Base-by-base conservation (phyloP, 1,140 invertebrate genomes). In the Sarcophaga peregrina region DNA sequence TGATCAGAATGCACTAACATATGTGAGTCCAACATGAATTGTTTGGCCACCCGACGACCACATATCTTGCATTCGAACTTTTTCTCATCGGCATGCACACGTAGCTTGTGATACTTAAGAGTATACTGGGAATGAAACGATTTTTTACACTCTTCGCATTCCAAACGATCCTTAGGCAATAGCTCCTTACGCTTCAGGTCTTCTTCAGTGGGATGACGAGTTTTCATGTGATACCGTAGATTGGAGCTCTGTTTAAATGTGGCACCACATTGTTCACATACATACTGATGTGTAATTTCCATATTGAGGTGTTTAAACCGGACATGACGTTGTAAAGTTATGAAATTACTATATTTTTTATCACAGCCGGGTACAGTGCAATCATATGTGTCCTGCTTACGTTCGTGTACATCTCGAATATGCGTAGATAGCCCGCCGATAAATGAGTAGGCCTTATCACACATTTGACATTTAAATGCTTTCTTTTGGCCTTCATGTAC, bases 11-110 rank as follows among this genome's bases (percentile, higher is more conserved):
- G 88, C 62, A 86, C 86, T 3, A 87, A 83, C 89, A 90, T 90
- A 82, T 91, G 90, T 68, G 87, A 88, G 17, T 86, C 83, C 11
- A 91, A 85, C 86, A 89, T 88, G 62, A 90, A 90, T 0, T 88
- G 87, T 72, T 90, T 88, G 37, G 89, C 89, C 85, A 89, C 83
- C 0, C 86, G 85, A 1, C 87, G 85, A 0, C 90, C 89, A 80
- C 90, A 91, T 1, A 87, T 84, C 45, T 86, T 78, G 76, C 90
- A 91, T 48, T 87, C 85, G 75, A 89, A 89, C 45, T 84, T 83
- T 15, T 47, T 83, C 2, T 85, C 73, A 13, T 75, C 80, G 0
- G 86, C 62, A 62, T 91, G 90, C 80, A 88, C 84, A 25, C 89
- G 88, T 82, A 89, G 47, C 0, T 83, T 87, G 46, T 89, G 88